Evolutionary conservation across 2,888 invertebrate species (phyloP).

Genomic region (Heteropelma amictum): DNA sequence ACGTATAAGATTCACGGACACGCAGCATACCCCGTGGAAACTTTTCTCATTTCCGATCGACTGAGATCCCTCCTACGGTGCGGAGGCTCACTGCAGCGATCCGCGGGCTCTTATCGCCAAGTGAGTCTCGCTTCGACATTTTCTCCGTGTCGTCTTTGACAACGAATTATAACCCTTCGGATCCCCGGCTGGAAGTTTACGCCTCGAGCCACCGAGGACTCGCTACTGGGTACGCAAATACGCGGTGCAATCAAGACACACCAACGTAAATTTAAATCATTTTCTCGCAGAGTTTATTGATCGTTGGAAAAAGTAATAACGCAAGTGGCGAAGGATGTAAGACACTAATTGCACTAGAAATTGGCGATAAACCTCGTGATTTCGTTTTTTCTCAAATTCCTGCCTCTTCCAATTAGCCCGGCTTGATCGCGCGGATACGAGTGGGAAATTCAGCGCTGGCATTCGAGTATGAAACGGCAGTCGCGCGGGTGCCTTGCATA

Average conservation of each 20-base stretch:
- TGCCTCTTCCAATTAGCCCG: constrained; percentile 69
- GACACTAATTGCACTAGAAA: constrained; percentile 1
- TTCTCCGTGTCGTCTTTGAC: constrained; percentile 6
- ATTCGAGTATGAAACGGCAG: constrained; percentile 70
- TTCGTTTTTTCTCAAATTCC: constrained; percentile 51
- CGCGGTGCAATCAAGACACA: neutral
- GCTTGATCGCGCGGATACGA: constrained; percentile 59
- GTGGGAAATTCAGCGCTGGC: constrained; percentile 64
- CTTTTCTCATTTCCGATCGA: constrained; percentile 74
- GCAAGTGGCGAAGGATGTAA: too few relatives aligned
- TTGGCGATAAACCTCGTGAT: constrained; percentile 13
- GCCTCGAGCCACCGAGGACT: constrained; percentile 26
- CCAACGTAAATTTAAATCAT: constrained; percentile 2
- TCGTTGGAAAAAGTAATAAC: too few relatives aligned
- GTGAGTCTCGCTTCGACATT: constrained; percentile 43
- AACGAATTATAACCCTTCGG: constrained; percentile 33
- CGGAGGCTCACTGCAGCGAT: constrained; percentile 47
- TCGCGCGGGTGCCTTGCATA: constrained; percentile 67
- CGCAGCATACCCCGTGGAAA: constrained; percentile 58
- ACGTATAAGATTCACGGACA: constrained; percentile 57
- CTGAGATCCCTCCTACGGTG: constrained; percentile 58
- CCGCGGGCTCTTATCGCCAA: constrained; percentile 36
- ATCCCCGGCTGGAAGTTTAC: too few relatives aligned
- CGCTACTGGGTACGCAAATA: constrained; percentile 22
- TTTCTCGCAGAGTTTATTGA: neutral